Base-by-base conservation (phyloP, 2,797 vertebrate genomes). In the Cheirogaleus major region DNA sequence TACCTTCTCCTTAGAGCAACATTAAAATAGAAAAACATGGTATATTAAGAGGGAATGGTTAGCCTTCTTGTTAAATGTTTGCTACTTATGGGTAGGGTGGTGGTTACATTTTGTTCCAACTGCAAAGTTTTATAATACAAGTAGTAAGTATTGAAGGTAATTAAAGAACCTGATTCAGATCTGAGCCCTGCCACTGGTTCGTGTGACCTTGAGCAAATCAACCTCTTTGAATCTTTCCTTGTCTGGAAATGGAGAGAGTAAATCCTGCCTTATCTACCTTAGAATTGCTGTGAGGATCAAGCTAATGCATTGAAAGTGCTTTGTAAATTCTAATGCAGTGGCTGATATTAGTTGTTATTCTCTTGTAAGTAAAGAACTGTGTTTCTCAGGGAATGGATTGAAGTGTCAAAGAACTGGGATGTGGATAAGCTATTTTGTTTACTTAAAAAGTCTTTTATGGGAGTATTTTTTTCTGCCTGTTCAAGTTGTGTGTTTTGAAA, bases 1-100 rank as follows among this genome's bases (percentile, higher is more conserved):
- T 70, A 41, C 45, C n/a, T 83, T 12, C 75, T 10, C 32, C 57
- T 41, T 48, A 75, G 48, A 61, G 5, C 30, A 23, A 57, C 18
- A 35, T 67, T 76, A 48, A 27, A 81, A 13, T 82, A 81, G 67
- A 80, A 92, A 65, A 78, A 45, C 12, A 50, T 73, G 69, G 48
- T 27, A n/a, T 83, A 48, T 50, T 81, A 93, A 89, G 73, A 57
- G 48, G 13, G 25, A 17, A 11, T 87, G 70, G 12, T 65, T 57
- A 83, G 57, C 10, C n/a, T 81, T 87, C 35, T 73, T 69, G 17
- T 63, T 73, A 85, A 89, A 80, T 73, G 35, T 90, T 93, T 92
- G 80, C 32, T 90, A 32, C 25, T 70, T 79, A 50, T 5, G 30
- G n/a, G 30, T 12, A 2, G 38, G 14, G 11, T n/a, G 38, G 32